Evolutionary conservation across 1,140 invertebrate species (phyloP).

Genomic region (Drosophila sp.): DNA sequence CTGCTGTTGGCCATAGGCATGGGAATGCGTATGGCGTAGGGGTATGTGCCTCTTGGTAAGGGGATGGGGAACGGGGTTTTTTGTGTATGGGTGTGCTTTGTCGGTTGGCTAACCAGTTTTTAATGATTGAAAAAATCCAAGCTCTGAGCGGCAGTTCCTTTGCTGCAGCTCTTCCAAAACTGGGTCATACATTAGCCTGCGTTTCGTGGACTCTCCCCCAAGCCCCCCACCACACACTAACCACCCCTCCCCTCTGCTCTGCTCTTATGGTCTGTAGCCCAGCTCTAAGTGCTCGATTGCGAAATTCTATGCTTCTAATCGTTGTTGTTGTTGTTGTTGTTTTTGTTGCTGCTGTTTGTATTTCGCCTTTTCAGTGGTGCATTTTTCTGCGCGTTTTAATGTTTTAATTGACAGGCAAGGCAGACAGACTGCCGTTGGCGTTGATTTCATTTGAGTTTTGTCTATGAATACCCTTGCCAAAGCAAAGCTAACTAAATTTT

Average conservation of each 20-base stretch:
- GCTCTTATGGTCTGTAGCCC: slow-evolving; percentile 1
- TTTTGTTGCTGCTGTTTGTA: slow-evolving; percentile 37
- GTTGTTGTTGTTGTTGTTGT: slow-evolving; percentile 17
- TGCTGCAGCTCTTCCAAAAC: slow-evolving; percentile 64
- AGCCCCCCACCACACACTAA: slow-evolving; percentile 12
- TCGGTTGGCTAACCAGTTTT: slow-evolving; percentile 67
- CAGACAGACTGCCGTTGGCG: slow-evolving; percentile 49
- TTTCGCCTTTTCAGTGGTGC: slow-evolving; percentile 49
- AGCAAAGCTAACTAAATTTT: too few species aligned
- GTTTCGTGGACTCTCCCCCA: neutral
- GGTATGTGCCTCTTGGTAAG: slow-evolving; percentile 25
- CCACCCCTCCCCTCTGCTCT: neutral
- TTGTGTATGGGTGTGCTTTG: slow-evolving; percentile 37
- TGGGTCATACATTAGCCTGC: slow-evolving; percentile 68
- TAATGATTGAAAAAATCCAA: slow-evolving; percentile 67
- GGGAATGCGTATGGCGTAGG: slow-evolving; percentile 10
- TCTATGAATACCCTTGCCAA: slow-evolving; percentile 20
- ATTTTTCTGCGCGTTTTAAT: slow-evolving; percentile 72
- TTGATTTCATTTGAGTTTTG: slow-evolving; percentile 61
- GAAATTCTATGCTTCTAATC: slow-evolving; percentile 81
- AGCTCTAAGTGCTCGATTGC: slow-evolving; percentile 75
- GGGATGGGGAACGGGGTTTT: slow-evolving; percentile 15
- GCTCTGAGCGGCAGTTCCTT: slow-evolving; percentile 41
- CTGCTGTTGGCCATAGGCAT: slow-evolving; percentile 26
- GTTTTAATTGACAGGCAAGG: slow-evolving; percentile 75